These are phyloP conservation scores for Emydura subglobosa DNA, from an alignment of 2,113 vertebrate genomes.

Conservation along the genomic window DNA sequence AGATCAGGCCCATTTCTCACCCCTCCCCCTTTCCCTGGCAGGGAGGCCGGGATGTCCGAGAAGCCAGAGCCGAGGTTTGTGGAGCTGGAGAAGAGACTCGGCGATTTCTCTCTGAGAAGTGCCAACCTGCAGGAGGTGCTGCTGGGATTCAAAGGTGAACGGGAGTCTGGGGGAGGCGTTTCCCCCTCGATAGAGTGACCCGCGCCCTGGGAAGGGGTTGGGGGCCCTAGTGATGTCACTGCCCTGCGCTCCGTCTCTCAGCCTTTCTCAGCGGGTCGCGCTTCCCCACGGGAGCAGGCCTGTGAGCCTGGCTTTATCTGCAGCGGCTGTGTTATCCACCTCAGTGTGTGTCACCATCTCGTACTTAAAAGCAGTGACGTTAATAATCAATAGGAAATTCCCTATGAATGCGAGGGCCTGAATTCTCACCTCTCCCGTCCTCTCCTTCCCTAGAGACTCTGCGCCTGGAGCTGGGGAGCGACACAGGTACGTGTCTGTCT, in stretches of 20 bases:
- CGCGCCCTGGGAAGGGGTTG: too few species aligned
- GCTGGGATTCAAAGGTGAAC: not conserved
- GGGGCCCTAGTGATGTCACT: too few species aligned
- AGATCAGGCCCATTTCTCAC: not conserved
- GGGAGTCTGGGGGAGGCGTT: not conserved
- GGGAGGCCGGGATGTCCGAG: not conserved
- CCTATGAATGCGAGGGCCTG: not conserved
- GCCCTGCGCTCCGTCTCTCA: not conserved
- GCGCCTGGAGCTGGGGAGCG: not conserved
- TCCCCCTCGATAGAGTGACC: not conserved
- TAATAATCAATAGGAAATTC: not conserved
- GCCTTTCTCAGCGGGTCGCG: not conserved
- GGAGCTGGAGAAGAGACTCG: not conserved
- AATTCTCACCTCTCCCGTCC: not conserved
- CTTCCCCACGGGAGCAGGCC: not conserved
- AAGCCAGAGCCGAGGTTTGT: not conserved
- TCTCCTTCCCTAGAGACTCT: not conserved
- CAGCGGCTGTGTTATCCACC: not conserved
- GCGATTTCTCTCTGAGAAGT: not conserved
- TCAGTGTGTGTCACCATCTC: not conserved
- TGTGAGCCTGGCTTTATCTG: too few species aligned
- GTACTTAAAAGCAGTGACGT: not conserved
- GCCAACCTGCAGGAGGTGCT: not conserved
- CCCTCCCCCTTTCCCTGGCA: not conserved
- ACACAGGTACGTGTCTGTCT: not conserved